Evolutionary conservation across 2,113 vertebrate genomes (phyloP), one percentile per base, ranked within the genome.

Genomic region (Tiliqua scincoides): DNA sequence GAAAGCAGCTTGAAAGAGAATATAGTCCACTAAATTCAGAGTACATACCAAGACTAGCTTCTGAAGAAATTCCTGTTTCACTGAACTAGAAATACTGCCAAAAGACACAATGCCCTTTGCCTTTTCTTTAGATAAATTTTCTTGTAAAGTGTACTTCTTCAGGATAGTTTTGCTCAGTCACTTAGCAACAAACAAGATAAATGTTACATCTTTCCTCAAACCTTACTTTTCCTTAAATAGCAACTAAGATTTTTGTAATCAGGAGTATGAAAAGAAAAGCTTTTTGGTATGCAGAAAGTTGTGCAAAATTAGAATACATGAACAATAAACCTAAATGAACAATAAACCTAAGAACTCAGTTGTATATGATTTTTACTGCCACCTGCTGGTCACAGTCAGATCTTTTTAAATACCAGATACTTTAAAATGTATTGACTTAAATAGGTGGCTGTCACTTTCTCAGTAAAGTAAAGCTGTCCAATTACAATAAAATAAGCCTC

Each of bases 281-380:
- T 40, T 2, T 17, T 12, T 57, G 6, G 54, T 57, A 57, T 57
- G 10, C 14, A 15, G 8, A 23, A 71, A 18, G 14, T 12, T 5
- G 10, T 12, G 54, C 54, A 57, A 6, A 57, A 57, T 57, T 57
- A 57, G 54, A 57, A 57, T 57, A 57, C 54, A 57, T 12, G 17
- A 57, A 57, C 10, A 15, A 57, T 57, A 57, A 57, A 57, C 68
- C 17, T 25, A 79, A 52, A n/a, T n/a, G 52, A 54, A 54, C 6
- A 6, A 54, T 54, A 57, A 57, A 57, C 68, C 17, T 25, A 79
- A 52, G 30, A 80, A 74, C 48, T 20, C 77, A 80, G 32, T 65
- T 74, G 82, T 10, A 20, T 76, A 35, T 8, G 88, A 90, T 89
- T 91, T 91, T 62, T 14, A 79, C 63, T 89, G 92, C 93, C 94